Evolutionary conservation across 37 sponge, comb jelly and placozoan genomes (phyloP).

Genomic region (Diacarnus erythraeanus): DNA sequence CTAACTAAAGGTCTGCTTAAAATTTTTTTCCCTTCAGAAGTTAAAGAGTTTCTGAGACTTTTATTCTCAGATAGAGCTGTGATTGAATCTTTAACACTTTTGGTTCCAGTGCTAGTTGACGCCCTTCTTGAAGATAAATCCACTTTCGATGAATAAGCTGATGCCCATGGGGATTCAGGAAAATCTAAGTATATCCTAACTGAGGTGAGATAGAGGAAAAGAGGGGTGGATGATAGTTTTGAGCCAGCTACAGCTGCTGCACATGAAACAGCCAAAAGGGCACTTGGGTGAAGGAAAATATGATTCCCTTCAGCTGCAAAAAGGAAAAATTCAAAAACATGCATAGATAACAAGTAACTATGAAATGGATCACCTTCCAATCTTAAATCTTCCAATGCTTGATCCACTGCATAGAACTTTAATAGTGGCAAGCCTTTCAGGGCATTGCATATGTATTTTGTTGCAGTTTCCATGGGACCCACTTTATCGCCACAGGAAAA

Average conservation of each 20-base stretch:
- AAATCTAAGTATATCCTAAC: background rate
- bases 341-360: background rate
- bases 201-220: conserved; percentile 40
- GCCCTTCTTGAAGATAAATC: too few species aligned
- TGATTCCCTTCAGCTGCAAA: background rate
- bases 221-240: conserved; percentile 27
- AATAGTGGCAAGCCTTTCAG: background rate
- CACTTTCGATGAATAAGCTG: too few species aligned
- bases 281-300: conserved; percentile 13
- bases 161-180: conserved; percentile 11
- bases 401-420: background rate
- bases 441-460: background rate
- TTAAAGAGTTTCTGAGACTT: background rate
- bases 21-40: background rate
- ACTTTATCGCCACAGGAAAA: background rate
- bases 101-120: too few species aligned
- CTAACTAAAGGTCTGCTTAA: too few species aligned
- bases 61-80: too few species aligned
- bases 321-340: background rate
- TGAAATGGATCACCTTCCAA: background rate
- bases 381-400: background rate
- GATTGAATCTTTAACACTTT: too few species aligned
- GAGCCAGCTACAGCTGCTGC: conserved; percentile 27
- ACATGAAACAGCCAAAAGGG: conserved; percentile 34
- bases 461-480: background rate